Percentiles rank a stretch among this genome's conserved stretches.
Evolutionary conservation across 37 sponge, comb jelly and placozoan species (phyloP).

Genomic region (Ianthella basta): DNA sequence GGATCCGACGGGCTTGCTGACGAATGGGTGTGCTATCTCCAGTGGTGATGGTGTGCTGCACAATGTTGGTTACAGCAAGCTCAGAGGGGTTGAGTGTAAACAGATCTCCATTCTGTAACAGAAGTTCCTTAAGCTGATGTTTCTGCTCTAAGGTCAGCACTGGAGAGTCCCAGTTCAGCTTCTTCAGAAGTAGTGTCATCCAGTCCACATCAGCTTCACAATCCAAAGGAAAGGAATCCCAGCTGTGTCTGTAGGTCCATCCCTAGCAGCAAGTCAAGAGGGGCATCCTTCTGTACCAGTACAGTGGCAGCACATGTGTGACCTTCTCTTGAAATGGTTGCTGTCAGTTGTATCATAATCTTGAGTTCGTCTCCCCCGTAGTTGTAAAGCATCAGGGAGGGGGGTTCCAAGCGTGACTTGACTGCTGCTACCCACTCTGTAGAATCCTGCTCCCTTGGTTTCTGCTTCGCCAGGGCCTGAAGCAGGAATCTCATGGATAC

Average conservation of each 20-base stretch:
- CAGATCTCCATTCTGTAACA: too few relatives aligned
- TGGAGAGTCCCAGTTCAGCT: too few relatives aligned
- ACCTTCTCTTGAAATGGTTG: not conserved
- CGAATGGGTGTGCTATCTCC: too few relatives aligned
- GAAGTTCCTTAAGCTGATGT: too few relatives aligned
- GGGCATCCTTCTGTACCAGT: constrained; percentile 53
- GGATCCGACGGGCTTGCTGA: too few relatives aligned
- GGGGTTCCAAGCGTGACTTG: not conserved
- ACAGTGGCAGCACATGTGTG: not conserved
- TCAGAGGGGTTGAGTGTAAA: too few relatives aligned
- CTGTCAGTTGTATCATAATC: constrained; percentile 15
- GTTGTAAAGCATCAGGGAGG: constrained; percentile 26
- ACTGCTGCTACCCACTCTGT: constrained; percentile 27
- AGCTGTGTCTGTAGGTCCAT: constrained; percentile 48
- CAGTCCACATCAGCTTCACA: too few relatives aligned
- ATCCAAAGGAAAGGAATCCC: too few relatives aligned
- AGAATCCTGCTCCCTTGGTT: not conserved
- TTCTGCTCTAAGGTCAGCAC: too few relatives aligned
- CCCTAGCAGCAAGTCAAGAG: constrained; percentile 43
- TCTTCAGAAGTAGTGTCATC: too few relatives aligned
- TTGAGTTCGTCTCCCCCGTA: constrained; percentile 45
- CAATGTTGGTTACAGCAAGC: too few relatives aligned
- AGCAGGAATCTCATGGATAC: constrained; percentile 30
- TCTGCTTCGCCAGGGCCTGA: not conserved
- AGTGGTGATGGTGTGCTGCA: too few relatives aligned